Base-by-base conservation (phyloP, 2,113 vertebrate species). In the Tichodroma muraria region DNA sequence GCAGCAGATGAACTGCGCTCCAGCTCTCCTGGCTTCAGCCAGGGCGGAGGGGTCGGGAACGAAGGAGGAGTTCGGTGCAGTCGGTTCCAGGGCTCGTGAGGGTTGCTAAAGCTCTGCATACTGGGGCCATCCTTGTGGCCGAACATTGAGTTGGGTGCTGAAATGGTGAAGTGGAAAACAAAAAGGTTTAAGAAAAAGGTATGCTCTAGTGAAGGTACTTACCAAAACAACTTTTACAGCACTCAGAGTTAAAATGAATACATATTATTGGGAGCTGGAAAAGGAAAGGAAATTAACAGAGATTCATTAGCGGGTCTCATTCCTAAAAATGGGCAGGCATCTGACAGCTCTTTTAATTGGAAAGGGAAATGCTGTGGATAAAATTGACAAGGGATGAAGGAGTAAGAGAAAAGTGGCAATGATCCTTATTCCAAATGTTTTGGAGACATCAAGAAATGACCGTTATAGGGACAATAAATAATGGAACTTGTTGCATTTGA, bases 1-100 rank as follows among this genome's bases (percentile, higher is more conserved):
- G 98, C 98, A 97, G 98, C 98, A 22, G 99, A 98, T 85, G 98
- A 95, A 97, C 99, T 98, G 97, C 99, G 98, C 98, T 99, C 99
- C 44, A 98, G 97, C 90, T 99, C 99, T 96, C 98, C 98, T 30
- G 99, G 98, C 97, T 99, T 99, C 93, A 99, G 98, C 99, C 99
- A 99, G 94, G 99, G 99, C 50, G 99, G 99, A 40, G 99, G 99
- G 53, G 99, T 99, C 95, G 99, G 99, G 97, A 99, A 99, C 93
- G 99, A 99, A 75, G 99, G 99, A 64, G 99, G 99, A 24, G 99
- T 99, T 94, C 99, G 98, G 98, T 99, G 99, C 88, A 99, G 98
- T 95, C 99, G 98, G 98, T 99, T 99, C 99, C 99, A 99, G 88
- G 99, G 99, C 95, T 99, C 99, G 95, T 99, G 99, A 97, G 98